Percentiles rank a stretch among this genome's conserved stretches.
Evolutionary conservation across 2,113 vertebrate species (phyloP).

Genomic region (Tiliqua scincoides): DNA sequence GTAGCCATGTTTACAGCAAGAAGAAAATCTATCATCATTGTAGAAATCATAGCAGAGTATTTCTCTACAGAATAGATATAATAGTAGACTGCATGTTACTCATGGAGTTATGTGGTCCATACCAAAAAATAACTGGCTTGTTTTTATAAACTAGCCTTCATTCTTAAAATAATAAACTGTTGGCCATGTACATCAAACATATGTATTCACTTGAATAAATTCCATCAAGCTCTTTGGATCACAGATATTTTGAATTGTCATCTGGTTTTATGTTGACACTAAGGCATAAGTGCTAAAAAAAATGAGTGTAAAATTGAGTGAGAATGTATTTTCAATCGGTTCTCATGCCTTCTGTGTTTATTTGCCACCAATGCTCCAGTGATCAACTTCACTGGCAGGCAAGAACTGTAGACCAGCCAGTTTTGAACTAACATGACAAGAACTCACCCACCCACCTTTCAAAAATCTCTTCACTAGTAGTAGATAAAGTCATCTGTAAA

Average conservation of each 20-base stretch:
- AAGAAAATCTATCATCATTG: not conserved
- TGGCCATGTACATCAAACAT: not conserved
- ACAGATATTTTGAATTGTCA: conserved; percentile 29
- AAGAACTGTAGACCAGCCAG: conserved; percentile 53
- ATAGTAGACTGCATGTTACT: not conserved
- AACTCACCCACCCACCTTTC: conserved; percentile 22
- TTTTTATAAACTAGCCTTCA: not conserved
- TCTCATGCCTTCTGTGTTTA: conserved; percentile 69
- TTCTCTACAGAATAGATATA: not conserved
- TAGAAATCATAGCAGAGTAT: not conserved
- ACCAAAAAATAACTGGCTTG: conserved; percentile 41
- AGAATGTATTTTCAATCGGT: conserved; percentile 52
- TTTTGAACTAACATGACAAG: conserved; percentile 49
- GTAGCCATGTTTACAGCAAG: not conserved
- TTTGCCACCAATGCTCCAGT: conserved; percentile 66
- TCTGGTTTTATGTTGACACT: conserved; percentile 46
- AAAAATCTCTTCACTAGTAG: conserved; percentile 45
- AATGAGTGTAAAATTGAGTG: conserved; percentile 49
- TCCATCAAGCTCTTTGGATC: not conserved
- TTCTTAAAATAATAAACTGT: not conserved
- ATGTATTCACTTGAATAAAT: not conserved
- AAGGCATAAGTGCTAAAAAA: conserved; percentile 23
- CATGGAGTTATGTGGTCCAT: not conserved
- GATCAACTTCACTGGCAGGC: conserved; percentile 67
- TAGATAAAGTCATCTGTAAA: not conserved